A percentile compares a stretch with the other conserved stretches of the same genome.
These are phyloP conservation scores for Scyliorhinus canicula DNA, from an alignment of 2,797 vertebrate genomes.

Conservation along the genomic window DNA sequence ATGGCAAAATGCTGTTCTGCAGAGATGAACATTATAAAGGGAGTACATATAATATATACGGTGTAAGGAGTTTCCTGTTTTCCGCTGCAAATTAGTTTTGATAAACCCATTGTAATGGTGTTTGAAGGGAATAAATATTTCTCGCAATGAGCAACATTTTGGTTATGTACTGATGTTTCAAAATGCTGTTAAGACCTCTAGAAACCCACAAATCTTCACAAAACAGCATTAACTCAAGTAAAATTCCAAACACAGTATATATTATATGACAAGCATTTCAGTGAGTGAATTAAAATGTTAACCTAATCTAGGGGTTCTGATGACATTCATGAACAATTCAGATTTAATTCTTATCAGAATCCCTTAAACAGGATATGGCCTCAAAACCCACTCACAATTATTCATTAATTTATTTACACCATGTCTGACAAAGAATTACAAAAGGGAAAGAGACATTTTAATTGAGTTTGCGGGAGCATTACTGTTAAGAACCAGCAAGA, in stretches of 20 bases:
- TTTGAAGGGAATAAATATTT: neutral
- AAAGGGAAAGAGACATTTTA: slow-evolving; percentile 36
- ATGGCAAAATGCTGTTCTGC: slow-evolving; percentile 38
- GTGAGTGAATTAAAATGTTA: slow-evolving; percentile 27
- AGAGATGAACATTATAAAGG: slow-evolving; percentile 30
- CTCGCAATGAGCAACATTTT: neutral
- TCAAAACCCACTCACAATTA: slow-evolving; percentile 15
- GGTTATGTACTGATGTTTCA: neutral
- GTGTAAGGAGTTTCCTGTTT: slow-evolving; percentile 25
- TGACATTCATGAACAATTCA: slow-evolving; percentile 15
- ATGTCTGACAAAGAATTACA: slow-evolving; percentile 30
- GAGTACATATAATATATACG: slow-evolving; percentile 34
- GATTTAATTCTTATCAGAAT: slow-evolving; percentile 22
- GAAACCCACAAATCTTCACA: neutral
- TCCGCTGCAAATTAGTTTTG: neutral
- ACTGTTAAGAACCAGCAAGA: slow-evolving; percentile 23
- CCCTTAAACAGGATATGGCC: slow-evolving; percentile 31
- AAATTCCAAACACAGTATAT: slow-evolving; percentile 38
- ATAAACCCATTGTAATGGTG: neutral
- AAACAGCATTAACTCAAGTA: neutral
- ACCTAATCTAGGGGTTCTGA: slow-evolving; percentile 15
- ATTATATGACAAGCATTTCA: slow-evolving; percentile 28
- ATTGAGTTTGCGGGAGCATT: slow-evolving; percentile 25
- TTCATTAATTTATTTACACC: slow-evolving; percentile 34
- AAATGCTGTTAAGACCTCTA: slow-evolving; percentile 27